Percentiles rank a stretch among this genome's conserved stretches.
Evolutionary conservation across 2,888 invertebrate species (phyloP).

Genomic region (Callimorpha dominula): DNA sequence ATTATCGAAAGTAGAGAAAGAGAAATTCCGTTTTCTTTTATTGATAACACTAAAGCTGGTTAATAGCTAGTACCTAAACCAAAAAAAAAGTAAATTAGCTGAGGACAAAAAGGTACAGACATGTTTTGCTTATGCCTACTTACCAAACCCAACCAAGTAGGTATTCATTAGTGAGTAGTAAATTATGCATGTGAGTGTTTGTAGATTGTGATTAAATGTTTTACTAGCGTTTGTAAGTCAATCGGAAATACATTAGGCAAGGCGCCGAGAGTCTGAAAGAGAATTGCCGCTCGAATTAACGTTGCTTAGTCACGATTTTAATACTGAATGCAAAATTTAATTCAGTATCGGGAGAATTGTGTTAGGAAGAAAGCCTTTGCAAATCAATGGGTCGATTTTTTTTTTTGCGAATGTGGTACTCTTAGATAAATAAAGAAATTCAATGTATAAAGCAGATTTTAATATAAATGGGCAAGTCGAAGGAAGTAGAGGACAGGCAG

Average conservation of each 20-base stretch:
- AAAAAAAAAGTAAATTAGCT: no score
- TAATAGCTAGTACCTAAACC: no score
- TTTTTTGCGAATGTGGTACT: background rate
- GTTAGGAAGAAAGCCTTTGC: background rate
- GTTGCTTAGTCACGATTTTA: conserved; percentile 49
- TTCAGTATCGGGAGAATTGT: background rate
- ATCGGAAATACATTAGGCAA: conserved; percentile 54
- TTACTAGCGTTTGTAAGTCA: conserved; percentile 24
- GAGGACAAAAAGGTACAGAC: no score
- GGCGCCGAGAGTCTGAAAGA: conserved; percentile 52
- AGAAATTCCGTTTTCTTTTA: no score
- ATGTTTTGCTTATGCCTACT: no score
- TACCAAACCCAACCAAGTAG: background rate
- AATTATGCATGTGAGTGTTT: background rate
- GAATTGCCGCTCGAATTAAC: conserved; percentile 36
- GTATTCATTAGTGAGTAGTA: background rate
- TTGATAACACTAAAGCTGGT: no score
- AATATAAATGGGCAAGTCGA: no score
- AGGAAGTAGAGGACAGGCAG: no score
- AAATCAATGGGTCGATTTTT: background rate
- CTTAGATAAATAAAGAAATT: background rate
- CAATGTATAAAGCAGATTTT: no score
- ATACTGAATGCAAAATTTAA: conserved; percentile 15
- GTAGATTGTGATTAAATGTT: conserved; percentile 4
- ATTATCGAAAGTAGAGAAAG: no score